phyloP scores from a whole-genome alignment of 35 echinoderm and acorn worm species.

The Stichopus chloronotus region DNA sequence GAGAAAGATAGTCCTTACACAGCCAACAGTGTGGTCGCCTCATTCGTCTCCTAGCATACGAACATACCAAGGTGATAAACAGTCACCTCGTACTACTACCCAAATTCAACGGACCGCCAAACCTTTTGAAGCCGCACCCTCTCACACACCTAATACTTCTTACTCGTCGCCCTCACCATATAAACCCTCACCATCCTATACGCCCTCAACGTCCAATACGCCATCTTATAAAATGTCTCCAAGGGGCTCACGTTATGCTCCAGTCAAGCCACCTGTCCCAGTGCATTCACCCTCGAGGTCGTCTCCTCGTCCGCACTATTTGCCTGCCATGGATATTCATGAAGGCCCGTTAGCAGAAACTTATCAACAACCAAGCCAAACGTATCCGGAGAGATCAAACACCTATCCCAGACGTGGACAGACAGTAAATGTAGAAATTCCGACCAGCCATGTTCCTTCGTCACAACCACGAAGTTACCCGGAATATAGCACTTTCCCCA shows the following conservation, averaged over 20 bases:
- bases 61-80: neutral
- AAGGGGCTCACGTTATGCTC: neutral
- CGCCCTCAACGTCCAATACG: neutral
- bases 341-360: slow-evolving; percentile 14
- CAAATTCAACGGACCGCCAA: neutral
- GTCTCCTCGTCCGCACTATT: slow-evolving; percentile 17
- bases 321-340: slow-evolving; percentile 27
- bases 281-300: neutral
- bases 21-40: slow-evolving; percentile 31
- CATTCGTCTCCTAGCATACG: slow-evolving; percentile 13
- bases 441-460: slow-evolving; percentile 17
- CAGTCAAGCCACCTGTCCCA: slow-evolving; percentile 12
- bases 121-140: neutral
- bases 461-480: neutral
- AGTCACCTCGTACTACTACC: neutral
- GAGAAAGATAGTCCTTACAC: slow-evolving; percentile 44
- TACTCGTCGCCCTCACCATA: neutral
- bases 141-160: neutral
- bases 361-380: neutral
- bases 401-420: slow-evolving; percentile 39
- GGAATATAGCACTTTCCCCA: slow-evolving; percentile 30
- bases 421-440: slow-evolving; percentile 18
- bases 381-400: slow-evolving; percentile 30
- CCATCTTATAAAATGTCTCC: slow-evolving; percentile 8
- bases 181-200: neutral